Percentiles rank a stretch among this genome's conserved stretches.
These are phyloP conservation scores for Oreohelix idahoensis DNA, from an alignment of 1,140 invertebrate genomes.

Conservation along the genomic window DNA sequence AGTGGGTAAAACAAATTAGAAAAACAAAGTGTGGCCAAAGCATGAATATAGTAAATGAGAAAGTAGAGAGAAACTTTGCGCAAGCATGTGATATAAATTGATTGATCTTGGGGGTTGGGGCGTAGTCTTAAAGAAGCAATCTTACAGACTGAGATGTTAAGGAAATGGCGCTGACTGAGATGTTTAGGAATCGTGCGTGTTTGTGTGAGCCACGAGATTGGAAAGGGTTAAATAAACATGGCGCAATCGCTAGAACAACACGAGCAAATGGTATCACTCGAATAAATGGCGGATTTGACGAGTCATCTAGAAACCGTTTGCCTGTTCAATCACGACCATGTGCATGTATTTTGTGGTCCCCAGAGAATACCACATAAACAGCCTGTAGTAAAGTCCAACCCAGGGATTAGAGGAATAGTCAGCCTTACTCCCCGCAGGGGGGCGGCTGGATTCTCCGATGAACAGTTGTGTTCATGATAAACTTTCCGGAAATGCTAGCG, in stretches of 20 bases:
- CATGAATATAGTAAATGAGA: too few species aligned
- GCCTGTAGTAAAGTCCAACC: neutral
- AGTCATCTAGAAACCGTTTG: conserved; percentile 1
- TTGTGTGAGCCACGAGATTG: neutral
- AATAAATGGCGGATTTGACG: conserved; percentile 9
- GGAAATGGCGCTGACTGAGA: neutral
- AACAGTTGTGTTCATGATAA: neutral
- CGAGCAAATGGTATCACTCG: neutral
- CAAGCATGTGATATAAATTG: too few species aligned
- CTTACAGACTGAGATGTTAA: too few species aligned
- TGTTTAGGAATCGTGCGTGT: neutral
- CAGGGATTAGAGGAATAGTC: neutral
- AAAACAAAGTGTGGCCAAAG: too few species aligned
- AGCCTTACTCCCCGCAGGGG: neutral
- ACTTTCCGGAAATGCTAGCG: conserved; percentile 11
- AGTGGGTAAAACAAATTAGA: too few species aligned
- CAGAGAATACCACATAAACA: conserved; percentile 1
- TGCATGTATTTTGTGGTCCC: neutral
- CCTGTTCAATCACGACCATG: neutral
- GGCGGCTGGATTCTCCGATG: neutral
- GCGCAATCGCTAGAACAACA: neutral
- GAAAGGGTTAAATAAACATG: neutral
- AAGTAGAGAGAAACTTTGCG: too few species aligned
- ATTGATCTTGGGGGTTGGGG: too few species aligned
- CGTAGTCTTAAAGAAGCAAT: too few species aligned